These are phyloP conservation scores for Nemapogon koenigi DNA, from an alignment of 2,888 invertebrate species.

Conservation along the genomic window DNA sequence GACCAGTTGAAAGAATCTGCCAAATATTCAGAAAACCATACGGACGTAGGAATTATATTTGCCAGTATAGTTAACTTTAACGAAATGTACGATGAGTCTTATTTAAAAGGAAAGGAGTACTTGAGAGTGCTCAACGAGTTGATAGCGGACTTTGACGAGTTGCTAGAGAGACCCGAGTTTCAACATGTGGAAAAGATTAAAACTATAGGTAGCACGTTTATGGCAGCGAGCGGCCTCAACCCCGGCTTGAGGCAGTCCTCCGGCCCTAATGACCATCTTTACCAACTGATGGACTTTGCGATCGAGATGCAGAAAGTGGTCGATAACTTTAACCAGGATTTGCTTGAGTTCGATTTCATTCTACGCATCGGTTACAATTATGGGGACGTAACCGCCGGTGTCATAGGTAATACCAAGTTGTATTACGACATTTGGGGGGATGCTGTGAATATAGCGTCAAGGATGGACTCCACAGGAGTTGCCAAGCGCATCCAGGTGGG, in stretches of 20 bases:
- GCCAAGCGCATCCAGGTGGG: constrained; percentile 85
- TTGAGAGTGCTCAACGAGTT: constrained; percentile 94
- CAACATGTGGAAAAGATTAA: constrained; percentile 96
- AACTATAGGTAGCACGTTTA: constrained; percentile 95
- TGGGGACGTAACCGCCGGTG: constrained; percentile 95
- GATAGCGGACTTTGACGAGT: constrained; percentile 94
- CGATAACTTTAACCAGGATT: constrained; percentile 85
- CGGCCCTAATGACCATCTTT: constrained; percentile 78
- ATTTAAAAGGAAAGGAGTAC: constrained; percentile 93
- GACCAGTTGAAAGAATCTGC: constrained; percentile 92
- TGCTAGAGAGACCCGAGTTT: constrained; percentile 82
- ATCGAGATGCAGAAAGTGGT: constrained; percentile 89
- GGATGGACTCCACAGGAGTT: constrained; percentile 97
- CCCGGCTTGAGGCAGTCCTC: constrained; percentile 75
- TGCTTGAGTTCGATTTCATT: constrained; percentile 89
- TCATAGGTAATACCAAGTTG: constrained; percentile 94
- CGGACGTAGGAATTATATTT: constrained; percentile 91
- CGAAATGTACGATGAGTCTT: constrained; percentile 97
- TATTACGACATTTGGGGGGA: constrained; percentile 99
- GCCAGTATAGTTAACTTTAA: constrained; percentile 97
- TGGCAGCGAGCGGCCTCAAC: constrained; percentile 96
- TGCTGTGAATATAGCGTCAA: constrained; percentile 94
- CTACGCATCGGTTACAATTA: constrained; percentile 89
- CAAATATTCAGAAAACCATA: constrained; percentile 94
- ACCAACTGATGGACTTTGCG: constrained; percentile 91